Evolutionary conservation across 2,797 vertebrate genomes (phyloP).

Genomic region (Rachycentron canadum): DNA sequence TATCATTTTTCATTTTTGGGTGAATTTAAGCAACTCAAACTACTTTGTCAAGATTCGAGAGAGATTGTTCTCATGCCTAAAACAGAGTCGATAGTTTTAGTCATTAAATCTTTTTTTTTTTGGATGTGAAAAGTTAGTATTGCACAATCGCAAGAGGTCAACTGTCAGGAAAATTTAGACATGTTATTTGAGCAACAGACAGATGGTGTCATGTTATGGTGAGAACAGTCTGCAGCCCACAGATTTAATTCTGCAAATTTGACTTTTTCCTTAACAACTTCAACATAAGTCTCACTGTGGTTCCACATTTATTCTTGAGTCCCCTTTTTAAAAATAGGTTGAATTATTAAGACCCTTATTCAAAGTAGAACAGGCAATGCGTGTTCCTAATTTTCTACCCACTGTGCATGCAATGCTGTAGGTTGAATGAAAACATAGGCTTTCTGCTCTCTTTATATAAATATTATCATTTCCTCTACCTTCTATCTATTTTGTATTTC

Average conservation of each 20-base stretch:
- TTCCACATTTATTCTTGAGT: neutral
- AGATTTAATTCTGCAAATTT: neutral
- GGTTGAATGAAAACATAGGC: constrained; percentile 10
- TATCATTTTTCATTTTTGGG: neutral
- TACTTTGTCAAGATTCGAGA: neutral
- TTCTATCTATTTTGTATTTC: neutral
- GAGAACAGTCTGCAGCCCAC: neutral
- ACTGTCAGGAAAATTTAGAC: neutral
- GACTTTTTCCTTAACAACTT: neutral
- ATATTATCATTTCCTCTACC: neutral
- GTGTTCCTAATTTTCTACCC: neutral
- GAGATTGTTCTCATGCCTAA: neutral
- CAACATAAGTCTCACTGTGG: neutral
- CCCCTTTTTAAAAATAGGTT: neutral
- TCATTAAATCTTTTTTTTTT: no score
- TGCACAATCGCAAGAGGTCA: neutral
- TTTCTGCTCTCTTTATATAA: neutral
- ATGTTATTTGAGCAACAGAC: no score
- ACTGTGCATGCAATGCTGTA: constrained; percentile 1
- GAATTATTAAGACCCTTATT: constrained; percentile 9
- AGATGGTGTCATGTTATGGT: neutral
- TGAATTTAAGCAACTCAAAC: neutral
- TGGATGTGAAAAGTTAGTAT: no score
- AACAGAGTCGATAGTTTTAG: no score
- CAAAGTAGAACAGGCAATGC: neutral